These are phyloP conservation scores for Drosophila bunnanda DNA, from an alignment of 2,888 invertebrate species.

Conservation along the genomic window DNA sequence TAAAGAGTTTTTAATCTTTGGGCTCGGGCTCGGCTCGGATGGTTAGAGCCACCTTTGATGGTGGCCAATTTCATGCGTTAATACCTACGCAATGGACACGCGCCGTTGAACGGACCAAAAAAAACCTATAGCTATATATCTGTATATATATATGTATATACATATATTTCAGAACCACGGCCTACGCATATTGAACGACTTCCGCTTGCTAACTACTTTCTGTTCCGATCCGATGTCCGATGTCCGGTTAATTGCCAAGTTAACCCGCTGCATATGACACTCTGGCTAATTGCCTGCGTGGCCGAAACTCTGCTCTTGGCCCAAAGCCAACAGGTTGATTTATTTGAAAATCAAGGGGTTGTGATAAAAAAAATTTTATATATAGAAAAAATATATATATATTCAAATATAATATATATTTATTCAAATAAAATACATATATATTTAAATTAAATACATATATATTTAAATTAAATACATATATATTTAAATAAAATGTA, in stretches of 20 bases:
- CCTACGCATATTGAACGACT: conserved; percentile 74
- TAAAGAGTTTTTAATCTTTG: conserved; percentile 66
- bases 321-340: conserved; percentile 37
- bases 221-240: conserved; percentile 29
- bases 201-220: conserved; percentile 52
- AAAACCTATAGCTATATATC: not conserved
- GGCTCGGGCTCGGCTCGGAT: conserved; percentile 14
- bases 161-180: conserved; percentile 22
- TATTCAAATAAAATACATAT: no score
- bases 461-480: no score
- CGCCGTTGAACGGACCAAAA: conserved; percentile 47
- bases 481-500: no score
- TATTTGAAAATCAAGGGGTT: conserved; percentile 12
- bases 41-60: conserved; percentile 15
- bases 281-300: conserved; percentile 63
- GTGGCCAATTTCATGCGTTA: conserved; percentile 74
- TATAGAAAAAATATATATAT: not conserved
- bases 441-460: no score
- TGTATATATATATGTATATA: no score
- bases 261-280: conserved; percentile 73
- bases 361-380: not conserved
- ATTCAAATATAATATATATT: no score
- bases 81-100: conserved; percentile 64
- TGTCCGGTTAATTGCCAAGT: conserved; percentile 65
- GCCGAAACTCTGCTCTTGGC: conserved; percentile 40